These are phyloP conservation scores for Drosophila triauraria DNA, from an alignment of 1,140 invertebrate genomes.

Conservation along the genomic window DNA sequence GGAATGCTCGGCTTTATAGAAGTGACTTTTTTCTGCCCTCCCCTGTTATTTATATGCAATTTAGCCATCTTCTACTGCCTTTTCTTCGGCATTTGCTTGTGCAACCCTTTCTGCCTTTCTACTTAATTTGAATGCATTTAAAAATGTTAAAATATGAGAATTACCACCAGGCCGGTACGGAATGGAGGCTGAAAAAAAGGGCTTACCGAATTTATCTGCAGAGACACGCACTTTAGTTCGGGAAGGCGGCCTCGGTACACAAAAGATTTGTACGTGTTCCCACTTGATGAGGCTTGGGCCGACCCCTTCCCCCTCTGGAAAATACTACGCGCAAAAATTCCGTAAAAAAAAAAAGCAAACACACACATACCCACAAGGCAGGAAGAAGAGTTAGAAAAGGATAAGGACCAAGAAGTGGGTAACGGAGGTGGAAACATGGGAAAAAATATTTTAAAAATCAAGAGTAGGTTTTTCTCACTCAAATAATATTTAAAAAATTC, in stretches of 20 bases:
- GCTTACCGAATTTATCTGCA: slow-evolving; percentile 51
- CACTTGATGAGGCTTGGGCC: slow-evolving; percentile 64
- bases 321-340: slow-evolving; percentile 54
- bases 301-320: slow-evolving; percentile 5
- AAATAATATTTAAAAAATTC: too few species aligned
- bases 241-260: slow-evolving; percentile 43
- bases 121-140: slow-evolving; percentile 82
- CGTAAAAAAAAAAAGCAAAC: slow-evolving; percentile 14
- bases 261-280: slow-evolving; percentile 82
- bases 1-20: slow-evolving; percentile 40
- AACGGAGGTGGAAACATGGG: not conserved
- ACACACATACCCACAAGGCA: not conserved
- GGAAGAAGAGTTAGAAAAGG: slow-evolving; percentile 10
- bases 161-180: slow-evolving; percentile 11
- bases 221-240: slow-evolving; percentile 58
- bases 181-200: slow-evolving; percentile 14
- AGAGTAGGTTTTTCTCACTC: too few species aligned
- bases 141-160: slow-evolving; percentile 82
- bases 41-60: slow-evolving; percentile 81
- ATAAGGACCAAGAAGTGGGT: slow-evolving; percentile 9
- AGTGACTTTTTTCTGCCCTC: slow-evolving; percentile 2
- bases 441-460: not conserved
- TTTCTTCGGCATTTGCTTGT: slow-evolving; percentile 50
- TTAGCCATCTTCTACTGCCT: slow-evolving; percentile 36
- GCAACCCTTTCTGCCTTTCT: slow-evolving; percentile 59